Base-by-base conservation (phyloP, 2,888 invertebrate genomes). In the Schizaphis graminum region DNA sequence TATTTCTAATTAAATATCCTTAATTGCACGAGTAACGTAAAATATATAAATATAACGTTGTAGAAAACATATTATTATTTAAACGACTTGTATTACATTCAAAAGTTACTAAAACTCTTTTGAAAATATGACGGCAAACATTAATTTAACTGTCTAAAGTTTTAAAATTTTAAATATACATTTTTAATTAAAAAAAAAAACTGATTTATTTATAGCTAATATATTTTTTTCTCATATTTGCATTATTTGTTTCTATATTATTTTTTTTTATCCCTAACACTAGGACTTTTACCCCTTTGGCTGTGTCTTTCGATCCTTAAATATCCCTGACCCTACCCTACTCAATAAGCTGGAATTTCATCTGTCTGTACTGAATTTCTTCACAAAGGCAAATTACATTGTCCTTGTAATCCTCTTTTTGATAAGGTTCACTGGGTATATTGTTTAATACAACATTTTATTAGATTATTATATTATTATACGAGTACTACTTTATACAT, bases 261-360 rank as follows among this genome's bases (percentile, higher is more conserved):
- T 87, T 61, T 49, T 61, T 61, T 87, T 92, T 87, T 87, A 49
- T 47, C 87, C 49, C 47, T 41, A 28, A 16, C 26, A 41, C 28
- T 67, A 67, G 61, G 35, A 87, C 47, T 67, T 88, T 67, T 24
- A 49, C 92, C 47, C 86, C 41, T 47, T 88, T 11, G 41, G 28
- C 41, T 44, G 49, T 67, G 41, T 92, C 87, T 67, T 88, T 92
- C 49, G 49, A 41, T 67, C 41, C 41, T 88, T 87, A 67, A 88
- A 61, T 87, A 92, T 61, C 86, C 49, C 35, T 35, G 13, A 28
- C 57, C 57, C 86, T 92, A 92, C 86, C 84, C 61, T 87, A 87
- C 87, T 91, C 87, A 87, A 92, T 61, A 13, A 87, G 28, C 47
- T 61, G 61, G 35, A 92, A 61, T 92, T 92, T 87, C 61, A 92